These are phyloP conservation scores for Drosophila prolongata DNA, from an alignment of 2,888 invertebrate genomes.

Conservation along the genomic window DNA sequence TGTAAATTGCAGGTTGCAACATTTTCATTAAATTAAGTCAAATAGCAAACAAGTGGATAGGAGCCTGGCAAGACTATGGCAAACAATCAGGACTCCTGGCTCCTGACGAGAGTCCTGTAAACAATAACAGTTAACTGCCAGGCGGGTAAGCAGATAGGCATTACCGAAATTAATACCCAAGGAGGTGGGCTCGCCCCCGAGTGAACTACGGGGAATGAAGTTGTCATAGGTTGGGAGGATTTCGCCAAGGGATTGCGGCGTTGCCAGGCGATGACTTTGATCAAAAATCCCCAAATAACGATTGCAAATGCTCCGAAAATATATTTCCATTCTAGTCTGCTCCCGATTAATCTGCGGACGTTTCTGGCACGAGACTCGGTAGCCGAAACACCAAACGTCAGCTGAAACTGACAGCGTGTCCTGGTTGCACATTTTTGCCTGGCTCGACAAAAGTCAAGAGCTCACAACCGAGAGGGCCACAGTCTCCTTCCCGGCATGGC, in stretches of 20 bases:
- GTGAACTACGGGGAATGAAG: not conserved
- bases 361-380: not conserved
- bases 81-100: conserved; percentile 52
- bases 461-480: conserved; percentile 36
- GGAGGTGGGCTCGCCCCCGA: not conserved
- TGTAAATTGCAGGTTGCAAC: conserved; percentile 79
- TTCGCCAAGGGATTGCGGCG: conserved; percentile 16
- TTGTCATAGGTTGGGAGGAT: conserved; percentile 25
- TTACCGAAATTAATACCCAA: conserved; percentile 51
- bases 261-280: conserved; percentile 32
- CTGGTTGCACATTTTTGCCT: conserved; percentile 70
- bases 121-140: conserved; percentile 50
- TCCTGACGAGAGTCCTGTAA: conserved; percentile 49
- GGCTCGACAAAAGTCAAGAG: conserved; percentile 78
- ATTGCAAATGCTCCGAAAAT: conserved; percentile 24
- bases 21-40: conserved; percentile 81
- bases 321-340: conserved; percentile 18
- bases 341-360: conserved; percentile 23
- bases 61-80: conserved; percentile 23
- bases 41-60: conserved; percentile 61
- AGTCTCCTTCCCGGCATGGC: conserved; percentile 34
- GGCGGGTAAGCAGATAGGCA: conserved; percentile 42
- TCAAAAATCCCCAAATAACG: conserved; percentile 16
- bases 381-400: conserved; percentile 72
- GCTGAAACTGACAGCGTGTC: conserved; percentile 79